These are phyloP conservation scores for Leptopilina clavipes DNA, from an alignment of 1,140 invertebrate genomes.

Conservation along the genomic window DNA sequence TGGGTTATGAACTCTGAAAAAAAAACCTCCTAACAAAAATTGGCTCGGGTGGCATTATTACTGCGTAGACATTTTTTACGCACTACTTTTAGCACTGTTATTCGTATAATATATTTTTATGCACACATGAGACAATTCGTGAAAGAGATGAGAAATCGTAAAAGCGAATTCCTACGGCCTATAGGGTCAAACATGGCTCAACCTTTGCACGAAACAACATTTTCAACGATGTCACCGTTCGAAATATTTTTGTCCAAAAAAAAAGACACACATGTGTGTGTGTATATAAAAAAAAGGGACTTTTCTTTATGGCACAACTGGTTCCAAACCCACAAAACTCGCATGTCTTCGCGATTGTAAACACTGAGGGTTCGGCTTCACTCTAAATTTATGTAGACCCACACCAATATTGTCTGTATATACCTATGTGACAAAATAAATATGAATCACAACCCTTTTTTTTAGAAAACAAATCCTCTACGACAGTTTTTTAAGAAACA, in stretches of 20 bases:
- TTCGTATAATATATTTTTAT: too few relatives aligned
- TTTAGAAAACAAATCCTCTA: slow-evolving; percentile 9
- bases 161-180: slow-evolving; percentile 23
- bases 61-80: slow-evolving; percentile 48
- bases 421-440: neutral
- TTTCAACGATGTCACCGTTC: slow-evolving; percentile 48
- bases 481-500: too few relatives aligned
- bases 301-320: slow-evolving; percentile 37
- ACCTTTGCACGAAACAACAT: slow-evolving; percentile 44
- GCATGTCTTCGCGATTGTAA: slow-evolving; percentile 46
- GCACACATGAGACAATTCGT: neutral
- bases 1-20: slow-evolving; percentile 27
- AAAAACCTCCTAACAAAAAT: slow-evolving; percentile 36
- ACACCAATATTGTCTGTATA: neutral
- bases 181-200: slow-evolving; percentile 34
- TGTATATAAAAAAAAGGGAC: slow-evolving; percentile 22
- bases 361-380: slow-evolving; percentile 11
- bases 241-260: slow-evolving; percentile 48
- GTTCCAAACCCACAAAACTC: slow-evolving; percentile 36
- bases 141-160: slow-evolving; percentile 35
- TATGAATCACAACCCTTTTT: slow-evolving; percentile 11
- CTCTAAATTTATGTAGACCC: slow-evolving; percentile 11
- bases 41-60: slow-evolving; percentile 46
- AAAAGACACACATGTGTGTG: neutral
- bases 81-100: slow-evolving; percentile 11